A percentile compares a stretch with the other conserved stretches of the same genome.
phyloP scores from a whole-genome alignment of 2,797 vertebrate species.

The Staurois parvus region DNA sequence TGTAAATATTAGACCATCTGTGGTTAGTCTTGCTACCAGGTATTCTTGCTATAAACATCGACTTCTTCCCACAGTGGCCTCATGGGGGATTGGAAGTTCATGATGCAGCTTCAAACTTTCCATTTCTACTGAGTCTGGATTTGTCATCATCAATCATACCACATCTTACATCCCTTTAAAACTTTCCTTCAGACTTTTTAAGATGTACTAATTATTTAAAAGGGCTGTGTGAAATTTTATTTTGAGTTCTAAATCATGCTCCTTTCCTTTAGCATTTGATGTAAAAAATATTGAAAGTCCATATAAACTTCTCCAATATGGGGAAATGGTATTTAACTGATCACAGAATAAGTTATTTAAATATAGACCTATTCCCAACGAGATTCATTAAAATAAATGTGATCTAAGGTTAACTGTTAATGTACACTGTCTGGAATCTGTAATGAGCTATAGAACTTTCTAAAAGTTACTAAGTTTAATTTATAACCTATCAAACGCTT shows the following conservation, averaged over 20 bases:
- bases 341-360: conserved; percentile 46
- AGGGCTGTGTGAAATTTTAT: not conserved
- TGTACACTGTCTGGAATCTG: conserved; percentile 42
- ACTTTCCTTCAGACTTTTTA: not conserved
- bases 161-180: conserved; percentile 1
- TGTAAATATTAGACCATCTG: too few species aligned
- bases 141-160: conserved; percentile 15
- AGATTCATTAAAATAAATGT: conserved; percentile 38
- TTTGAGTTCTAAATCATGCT: conserved; percentile 4
- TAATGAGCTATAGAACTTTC: conserved; percentile 36
- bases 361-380: conserved; percentile 52
- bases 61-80: too few species aligned
- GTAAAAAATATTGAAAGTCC: conserved; percentile 21
- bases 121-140: not conserved
- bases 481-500: conserved; percentile 45
- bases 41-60: too few species aligned
- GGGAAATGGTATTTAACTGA: conserved; percentile 47
- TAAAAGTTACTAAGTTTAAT: conserved; percentile 39
- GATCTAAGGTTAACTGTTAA: conserved; percentile 55
- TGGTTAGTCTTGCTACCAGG: too few species aligned
- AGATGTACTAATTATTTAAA: conserved; percentile 21
- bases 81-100: too few species aligned
- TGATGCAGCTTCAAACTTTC: too few species aligned
- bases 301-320: conserved; percentile 19
- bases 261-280: conserved; percentile 26